Base-by-base conservation (phyloP, 2,888 invertebrate species). In the Tricholauxania praeusta region DNA sequence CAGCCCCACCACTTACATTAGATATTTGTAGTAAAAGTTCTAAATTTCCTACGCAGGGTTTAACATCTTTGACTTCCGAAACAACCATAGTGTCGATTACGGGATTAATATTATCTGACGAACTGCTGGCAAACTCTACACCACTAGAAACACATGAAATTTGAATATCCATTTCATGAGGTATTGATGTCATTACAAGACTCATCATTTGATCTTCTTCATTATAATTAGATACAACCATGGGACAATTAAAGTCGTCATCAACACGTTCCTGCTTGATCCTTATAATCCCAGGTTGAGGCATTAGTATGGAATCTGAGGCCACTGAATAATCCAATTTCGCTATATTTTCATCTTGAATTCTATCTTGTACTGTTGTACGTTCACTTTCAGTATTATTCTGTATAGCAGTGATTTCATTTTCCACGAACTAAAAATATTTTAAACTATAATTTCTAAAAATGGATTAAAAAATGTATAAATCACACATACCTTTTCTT, bases 11-110 rank as follows among this genome's bases (percentile, higher is more conserved):
- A 3, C 80, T 80, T n/a, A 85, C 80, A 66, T 82, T 80, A 0
- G 82, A 78, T 71, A 86, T 85, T 78, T 83, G 77, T 66, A 86
- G 76, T 59, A 84, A 75, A 1, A 83, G 83, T 78, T 85, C 83
- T 8, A 86, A 77, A 52, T 85, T 85, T 70, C 78, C 74, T 17
- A 82, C 80, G 76, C 83, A 84, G 2, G 86, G 86, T 65, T 86
- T 86, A 4, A 86, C 78, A 75, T 86, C 86, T 62, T 80, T 77
- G 5, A 74, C 69, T 53, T 75, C 64, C 22, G 74, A 68, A 12
- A 66, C 28, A 3, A 15, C 66, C 4, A 3, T 51, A 55, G 51
- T 19, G 51, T 63, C 15, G 12, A n/a, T 15, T 12, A 15, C 8
- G 17, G 67, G n/a, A 19, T 19, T 39, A 6, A 47, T 17, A 6